These are phyloP conservation scores for Erpobdella octoculata DNA, from an alignment of 2,888 invertebrate genomes.

Conservation along the genomic window DNA sequence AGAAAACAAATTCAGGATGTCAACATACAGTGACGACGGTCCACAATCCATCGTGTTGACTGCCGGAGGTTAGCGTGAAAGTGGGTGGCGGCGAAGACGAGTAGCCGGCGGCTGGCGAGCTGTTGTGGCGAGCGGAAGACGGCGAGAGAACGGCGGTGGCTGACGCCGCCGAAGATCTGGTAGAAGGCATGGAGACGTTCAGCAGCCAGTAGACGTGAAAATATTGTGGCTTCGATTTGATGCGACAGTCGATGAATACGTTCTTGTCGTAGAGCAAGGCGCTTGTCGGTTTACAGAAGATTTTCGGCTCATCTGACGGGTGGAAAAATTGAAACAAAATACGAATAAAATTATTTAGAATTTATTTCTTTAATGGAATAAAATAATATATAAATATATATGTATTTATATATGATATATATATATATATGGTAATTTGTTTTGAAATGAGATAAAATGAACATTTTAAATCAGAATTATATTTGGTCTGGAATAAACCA, in stretches of 20 bases:
- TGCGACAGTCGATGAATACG: constrained; percentile 24
- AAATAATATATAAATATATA: no score
- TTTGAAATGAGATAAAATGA: no score
- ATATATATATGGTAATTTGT: no score
- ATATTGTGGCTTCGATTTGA: constrained; percentile 28
- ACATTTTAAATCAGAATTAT: no score
- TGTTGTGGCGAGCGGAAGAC: not conserved
- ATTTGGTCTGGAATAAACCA: no score
- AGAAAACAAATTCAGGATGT: not conserved
- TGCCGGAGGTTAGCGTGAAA: constrained; percentile 21
- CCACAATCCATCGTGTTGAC: constrained; percentile 24
- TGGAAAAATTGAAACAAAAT: not conserved
- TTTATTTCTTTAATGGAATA: no score
- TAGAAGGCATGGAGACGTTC: constrained; percentile 16
- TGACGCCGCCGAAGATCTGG: constrained; percentile 1
- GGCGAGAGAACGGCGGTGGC: not conserved
- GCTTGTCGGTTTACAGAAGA: constrained; percentile 9
- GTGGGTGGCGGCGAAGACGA: not conserved
- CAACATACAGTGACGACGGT: constrained; percentile 10
- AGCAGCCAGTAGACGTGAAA: constrained; percentile 24
- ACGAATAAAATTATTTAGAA: not conserved
- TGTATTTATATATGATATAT: no score
- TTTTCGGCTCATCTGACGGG: constrained; percentile 25
- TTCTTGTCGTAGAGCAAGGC: constrained; percentile 27
- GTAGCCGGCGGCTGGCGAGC: not conserved